phyloP scores from a whole-genome alignment of 2,797 vertebrate species.

The Cossypha niveicapilla region DNA sequence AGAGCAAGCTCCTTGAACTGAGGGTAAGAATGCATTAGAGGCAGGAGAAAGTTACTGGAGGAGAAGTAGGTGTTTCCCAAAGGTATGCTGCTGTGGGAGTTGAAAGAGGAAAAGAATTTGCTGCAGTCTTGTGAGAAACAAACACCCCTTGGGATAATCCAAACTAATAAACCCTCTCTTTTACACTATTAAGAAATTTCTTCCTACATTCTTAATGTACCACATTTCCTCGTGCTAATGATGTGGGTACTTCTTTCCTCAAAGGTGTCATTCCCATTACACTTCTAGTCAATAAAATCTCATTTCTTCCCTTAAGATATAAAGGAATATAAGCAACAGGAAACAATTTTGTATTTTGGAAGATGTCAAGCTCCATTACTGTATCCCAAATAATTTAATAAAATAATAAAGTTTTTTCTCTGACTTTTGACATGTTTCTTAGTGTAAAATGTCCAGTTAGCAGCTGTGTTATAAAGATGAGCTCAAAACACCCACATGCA shows the following conservation, averaged over 20 bases:
- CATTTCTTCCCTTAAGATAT: neutral
- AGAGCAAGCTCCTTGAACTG: neutral
- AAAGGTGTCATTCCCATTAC: neutral
- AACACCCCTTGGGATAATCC: slow-evolving; percentile 13
- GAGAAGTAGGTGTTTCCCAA: neutral
- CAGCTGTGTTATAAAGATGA: neutral
- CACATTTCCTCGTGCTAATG: neutral
- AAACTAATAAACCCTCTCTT: slow-evolving; percentile 6
- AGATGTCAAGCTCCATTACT: neutral
- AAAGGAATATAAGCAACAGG: neutral
- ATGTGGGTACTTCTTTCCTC: neutral
- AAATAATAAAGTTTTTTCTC: neutral
- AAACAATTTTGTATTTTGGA: neutral
- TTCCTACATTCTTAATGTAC: neutral
- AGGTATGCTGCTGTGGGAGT: neutral
- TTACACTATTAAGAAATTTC: neutral
- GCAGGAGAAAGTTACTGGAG: neutral
- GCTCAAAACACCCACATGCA: neutral
- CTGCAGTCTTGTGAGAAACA: slow-evolving; percentile 1
- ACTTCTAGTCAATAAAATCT: neutral
- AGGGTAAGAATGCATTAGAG: neutral
- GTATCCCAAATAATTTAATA: neutral
- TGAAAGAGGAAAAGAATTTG: slow-evolving; percentile 29
- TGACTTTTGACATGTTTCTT: neutral
- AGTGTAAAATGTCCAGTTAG: neutral